Percentiles rank a stretch among this genome's conserved stretches.
Conservation (phyloP, 2,797 vertebrate species). For the Chloroceryle inda region DNA sequence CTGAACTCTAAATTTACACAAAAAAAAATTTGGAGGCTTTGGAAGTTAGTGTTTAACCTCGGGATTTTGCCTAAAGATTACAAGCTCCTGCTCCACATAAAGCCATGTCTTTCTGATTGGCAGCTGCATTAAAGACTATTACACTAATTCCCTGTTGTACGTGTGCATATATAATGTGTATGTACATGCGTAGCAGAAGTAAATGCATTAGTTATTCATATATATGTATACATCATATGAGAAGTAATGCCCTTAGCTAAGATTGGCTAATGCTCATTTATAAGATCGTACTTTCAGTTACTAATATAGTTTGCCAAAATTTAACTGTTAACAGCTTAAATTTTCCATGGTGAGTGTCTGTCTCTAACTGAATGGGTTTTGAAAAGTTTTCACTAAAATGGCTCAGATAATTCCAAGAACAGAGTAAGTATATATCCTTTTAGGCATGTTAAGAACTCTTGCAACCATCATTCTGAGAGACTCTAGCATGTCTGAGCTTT, state of each 20-base stretch:
- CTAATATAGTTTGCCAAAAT: slow-evolving; percentile 20
- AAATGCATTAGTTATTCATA: slow-evolving; percentile 20
- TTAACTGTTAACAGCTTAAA: slow-evolving; percentile 4
- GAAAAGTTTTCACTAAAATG: slow-evolving; percentile 9
- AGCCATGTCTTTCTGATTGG: background rate
- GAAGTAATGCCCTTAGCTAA: slow-evolving; percentile 25
- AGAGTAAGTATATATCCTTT: background rate
- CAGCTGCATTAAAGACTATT: slow-evolving; percentile 40
- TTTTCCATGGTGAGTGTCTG: slow-evolving; percentile 23
- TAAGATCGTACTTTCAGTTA: slow-evolving; percentile 11
- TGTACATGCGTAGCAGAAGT: background rate
- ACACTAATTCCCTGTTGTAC: slow-evolving; percentile 24
- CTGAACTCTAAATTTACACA: slow-evolving; percentile 38
- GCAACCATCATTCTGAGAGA: background rate
- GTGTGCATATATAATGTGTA: slow-evolving; percentile 12
- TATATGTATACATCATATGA: slow-evolving; percentile 1
- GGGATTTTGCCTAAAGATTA: slow-evolving; percentile 9
- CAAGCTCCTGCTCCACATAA: background rate
- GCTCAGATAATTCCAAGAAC: background rate
- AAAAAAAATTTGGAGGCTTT: slow-evolving; percentile 41
- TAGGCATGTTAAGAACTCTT: slow-evolving; percentile 20
- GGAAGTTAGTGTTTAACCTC: background rate
- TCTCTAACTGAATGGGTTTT: background rate
- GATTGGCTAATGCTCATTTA: slow-evolving; percentile 14
- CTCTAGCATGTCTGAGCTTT: background rate